These are phyloP conservation scores for Eriosoma lanigerum DNA, from an alignment of 1,140 invertebrate genomes.

Conservation along the genomic window DNA sequence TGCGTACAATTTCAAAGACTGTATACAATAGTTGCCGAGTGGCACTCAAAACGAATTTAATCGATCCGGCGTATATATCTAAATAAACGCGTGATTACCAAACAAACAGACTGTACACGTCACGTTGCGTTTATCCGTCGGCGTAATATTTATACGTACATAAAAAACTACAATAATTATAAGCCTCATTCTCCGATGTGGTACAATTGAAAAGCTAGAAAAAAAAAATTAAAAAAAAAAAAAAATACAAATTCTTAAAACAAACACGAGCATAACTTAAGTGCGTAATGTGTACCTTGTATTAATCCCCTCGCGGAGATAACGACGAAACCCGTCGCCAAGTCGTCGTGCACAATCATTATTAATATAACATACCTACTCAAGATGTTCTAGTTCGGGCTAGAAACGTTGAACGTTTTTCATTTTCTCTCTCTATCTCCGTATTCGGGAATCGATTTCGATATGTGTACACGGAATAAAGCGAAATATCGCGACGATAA, in stretches of 20 bases:
- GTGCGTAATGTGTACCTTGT: background rate
- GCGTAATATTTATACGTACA: too few species aligned
- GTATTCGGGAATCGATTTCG: background rate
- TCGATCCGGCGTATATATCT: background rate
- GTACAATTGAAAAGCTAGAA: background rate
- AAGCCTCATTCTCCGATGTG: background rate
- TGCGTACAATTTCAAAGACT: too few species aligned
- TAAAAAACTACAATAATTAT: background rate
- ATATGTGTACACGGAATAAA: background rate
- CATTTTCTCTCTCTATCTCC: background rate
- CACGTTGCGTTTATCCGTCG: background rate
- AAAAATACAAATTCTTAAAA: slow-evolving; percentile 36
- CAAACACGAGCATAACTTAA: slow-evolving; percentile 11
- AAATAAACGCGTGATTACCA: slow-evolving; percentile 7
- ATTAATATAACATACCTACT: slow-evolving; percentile 6
- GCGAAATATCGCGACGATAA: slow-evolving; percentile 1
- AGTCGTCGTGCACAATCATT: slow-evolving; percentile 9
- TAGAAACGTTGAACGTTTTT: background rate
- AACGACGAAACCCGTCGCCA: background rate
- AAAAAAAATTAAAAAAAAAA: background rate
- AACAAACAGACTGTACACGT: slow-evolving; percentile 24
- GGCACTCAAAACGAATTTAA: slow-evolving; percentile 1
- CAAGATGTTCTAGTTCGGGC: slow-evolving; percentile 10
- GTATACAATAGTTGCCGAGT: too few species aligned
- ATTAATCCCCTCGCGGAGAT: slow-evolving; percentile 27